Evolutionary conservation across 2,797 vertebrate species (phyloP).

Genomic region (Manis crassicaudata): DNA sequence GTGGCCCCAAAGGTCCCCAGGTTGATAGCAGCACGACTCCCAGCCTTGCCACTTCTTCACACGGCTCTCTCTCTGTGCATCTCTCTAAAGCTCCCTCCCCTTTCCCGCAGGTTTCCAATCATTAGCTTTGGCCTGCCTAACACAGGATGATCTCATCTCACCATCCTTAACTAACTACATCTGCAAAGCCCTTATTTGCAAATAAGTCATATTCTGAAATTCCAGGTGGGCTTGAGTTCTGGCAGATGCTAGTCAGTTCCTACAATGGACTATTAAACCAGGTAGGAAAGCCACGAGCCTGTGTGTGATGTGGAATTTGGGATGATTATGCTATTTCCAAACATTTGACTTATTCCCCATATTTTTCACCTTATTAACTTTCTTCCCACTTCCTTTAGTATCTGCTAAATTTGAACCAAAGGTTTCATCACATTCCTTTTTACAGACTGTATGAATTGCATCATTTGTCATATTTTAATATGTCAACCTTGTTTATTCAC

Average conservation of each 20-base stretch:
- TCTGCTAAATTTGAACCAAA: not conserved
- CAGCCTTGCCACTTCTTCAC: not conserved
- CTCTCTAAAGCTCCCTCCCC: not conserved
- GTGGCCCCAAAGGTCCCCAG: not conserved
- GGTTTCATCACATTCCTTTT: not conserved
- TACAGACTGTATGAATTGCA: not conserved
- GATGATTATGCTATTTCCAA: not conserved
- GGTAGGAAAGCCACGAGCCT: not conserved
- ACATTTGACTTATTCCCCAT: not conserved
- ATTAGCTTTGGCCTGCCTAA: not conserved
- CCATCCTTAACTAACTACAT: not conserved
- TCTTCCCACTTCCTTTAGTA: not conserved
- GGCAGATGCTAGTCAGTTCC: accelerated
- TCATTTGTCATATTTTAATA: not conserved
- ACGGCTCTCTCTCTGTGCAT: not conserved
- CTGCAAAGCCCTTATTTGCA: not conserved
- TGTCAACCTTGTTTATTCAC: not conserved
- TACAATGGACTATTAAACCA: not conserved
- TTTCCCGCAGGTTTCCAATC: not conserved
- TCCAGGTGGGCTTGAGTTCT: not conserved
- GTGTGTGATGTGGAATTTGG: not conserved
- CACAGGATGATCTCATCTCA: not conserved
- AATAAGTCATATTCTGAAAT: not conserved
- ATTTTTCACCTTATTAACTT: not conserved
- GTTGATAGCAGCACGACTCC: not conserved